A percentile compares a stretch with the other conserved stretches of the same genome.
phyloP scores from a whole-genome alignment of 2,888 invertebrate species.

The Pheosia tremula region DNA sequence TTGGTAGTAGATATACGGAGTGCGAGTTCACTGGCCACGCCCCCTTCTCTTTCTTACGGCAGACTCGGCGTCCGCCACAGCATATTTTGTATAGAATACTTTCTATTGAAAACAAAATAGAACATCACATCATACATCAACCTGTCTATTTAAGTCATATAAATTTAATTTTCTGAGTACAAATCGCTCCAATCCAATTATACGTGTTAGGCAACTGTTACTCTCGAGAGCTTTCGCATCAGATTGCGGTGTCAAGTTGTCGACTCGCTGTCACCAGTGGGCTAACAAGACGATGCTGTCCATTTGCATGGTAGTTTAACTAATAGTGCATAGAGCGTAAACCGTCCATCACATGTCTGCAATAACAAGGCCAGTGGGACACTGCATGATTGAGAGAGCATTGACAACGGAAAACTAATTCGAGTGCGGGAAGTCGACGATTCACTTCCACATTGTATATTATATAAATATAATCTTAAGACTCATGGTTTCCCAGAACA shows the following conservation, averaged over 20 bases:
- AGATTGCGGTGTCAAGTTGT: background rate
- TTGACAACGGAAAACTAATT: slow-evolving; percentile 37
- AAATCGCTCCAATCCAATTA: too few species aligned
- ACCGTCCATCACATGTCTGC: slow-evolving; percentile 24
- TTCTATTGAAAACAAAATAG: too few species aligned
- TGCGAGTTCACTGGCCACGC: too few species aligned
- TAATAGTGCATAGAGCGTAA: slow-evolving; percentile 19
- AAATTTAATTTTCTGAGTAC: too few species aligned
- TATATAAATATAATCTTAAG: slow-evolving; percentile 2
- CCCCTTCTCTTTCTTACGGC: too few species aligned
- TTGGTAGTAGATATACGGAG: too few species aligned
- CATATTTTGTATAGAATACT: too few species aligned
- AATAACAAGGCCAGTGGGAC: slow-evolving; percentile 46
- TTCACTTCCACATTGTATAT: slow-evolving; percentile 40
- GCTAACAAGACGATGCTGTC: slow-evolving; percentile 11
- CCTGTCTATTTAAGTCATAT: too few species aligned
- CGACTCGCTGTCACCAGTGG: background rate
- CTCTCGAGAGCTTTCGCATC: slow-evolving; percentile 9
- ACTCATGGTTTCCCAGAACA: background rate
- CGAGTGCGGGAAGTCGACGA: slow-evolving; percentile 34
- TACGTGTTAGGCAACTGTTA: slow-evolving; percentile 3
- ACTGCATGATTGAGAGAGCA: slow-evolving; percentile 21
- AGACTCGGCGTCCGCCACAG: too few species aligned
- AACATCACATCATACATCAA: too few species aligned
- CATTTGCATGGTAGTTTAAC: slow-evolving; percentile 27